Evolutionary conservation across 2,113 vertebrate genomes (phyloP).

Genomic region (Peromyscus leucopus): DNA sequence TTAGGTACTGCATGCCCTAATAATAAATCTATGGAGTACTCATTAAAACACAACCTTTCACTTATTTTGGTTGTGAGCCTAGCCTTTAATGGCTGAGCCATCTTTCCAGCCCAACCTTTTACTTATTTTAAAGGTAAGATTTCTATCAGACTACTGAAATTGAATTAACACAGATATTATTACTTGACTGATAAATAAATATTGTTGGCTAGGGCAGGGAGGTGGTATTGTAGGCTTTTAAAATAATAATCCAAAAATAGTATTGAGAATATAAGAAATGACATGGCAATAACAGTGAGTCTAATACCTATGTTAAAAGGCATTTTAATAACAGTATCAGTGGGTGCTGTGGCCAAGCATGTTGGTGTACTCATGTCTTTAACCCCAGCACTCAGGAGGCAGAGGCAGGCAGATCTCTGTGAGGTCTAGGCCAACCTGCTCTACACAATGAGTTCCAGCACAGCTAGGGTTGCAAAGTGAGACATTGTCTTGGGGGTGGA

Average conservation of each 20-base stretch:
- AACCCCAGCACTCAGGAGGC: background rate
- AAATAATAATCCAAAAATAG: background rate
- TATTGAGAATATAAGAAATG: background rate
- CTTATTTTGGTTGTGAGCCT: background rate
- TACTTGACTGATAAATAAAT: background rate
- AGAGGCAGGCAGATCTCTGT: background rate
- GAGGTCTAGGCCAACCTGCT: background rate
- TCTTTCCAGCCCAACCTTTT: background rate
- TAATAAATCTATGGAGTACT: background rate
- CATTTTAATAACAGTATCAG: background rate
- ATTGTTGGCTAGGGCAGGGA: background rate
- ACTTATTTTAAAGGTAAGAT: background rate
- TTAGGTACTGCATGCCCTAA: background rate
- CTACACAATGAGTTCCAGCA: background rate
- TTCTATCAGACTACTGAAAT: background rate
- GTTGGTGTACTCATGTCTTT: background rate
- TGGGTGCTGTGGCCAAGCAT: background rate
- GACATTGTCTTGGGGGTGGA: background rate
- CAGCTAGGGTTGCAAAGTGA: background rate
- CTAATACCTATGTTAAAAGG: background rate
- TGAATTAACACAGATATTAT: background rate
- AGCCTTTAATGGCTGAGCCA: too few relatives aligned
- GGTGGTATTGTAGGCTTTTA: background rate
- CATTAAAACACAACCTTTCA: background rate
- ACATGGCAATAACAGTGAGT: background rate